These are phyloP conservation scores for Melieria omissa DNA, from an alignment of 2,888 invertebrate genomes.

Conservation along the genomic window DNA sequence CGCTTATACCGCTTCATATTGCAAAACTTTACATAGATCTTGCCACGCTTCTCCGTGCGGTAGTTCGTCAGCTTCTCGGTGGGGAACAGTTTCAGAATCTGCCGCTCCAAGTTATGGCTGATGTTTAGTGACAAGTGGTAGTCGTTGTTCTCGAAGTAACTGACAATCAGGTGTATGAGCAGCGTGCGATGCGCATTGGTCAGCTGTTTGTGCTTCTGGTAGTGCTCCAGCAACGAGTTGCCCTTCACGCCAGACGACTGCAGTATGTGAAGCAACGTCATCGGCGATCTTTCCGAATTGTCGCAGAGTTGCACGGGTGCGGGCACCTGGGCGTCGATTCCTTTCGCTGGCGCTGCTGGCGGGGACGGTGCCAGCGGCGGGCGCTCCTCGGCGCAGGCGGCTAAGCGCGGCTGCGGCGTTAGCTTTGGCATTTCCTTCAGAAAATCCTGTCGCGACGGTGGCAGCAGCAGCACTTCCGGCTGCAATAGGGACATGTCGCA, in stretches of 20 bases:
- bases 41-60: slow-evolving; percentile 59
- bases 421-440: slow-evolving; percentile 20
- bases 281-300: slow-evolving; percentile 18
- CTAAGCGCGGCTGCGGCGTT: slow-evolving; percentile 6
- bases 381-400: neutral
- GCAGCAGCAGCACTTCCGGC: slow-evolving; percentile 18
- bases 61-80: slow-evolving; percentile 55
- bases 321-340: slow-evolving; percentile 35
- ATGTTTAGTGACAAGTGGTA: slow-evolving; percentile 55
- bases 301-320: slow-evolving; percentile 36
- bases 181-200: slow-evolving; percentile 51
- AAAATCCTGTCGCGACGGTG: slow-evolving; percentile 6
- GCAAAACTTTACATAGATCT: slow-evolving; percentile 58
- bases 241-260: slow-evolving; percentile 51
- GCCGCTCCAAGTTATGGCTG: slow-evolving; percentile 55
- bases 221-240: slow-evolving; percentile 47
- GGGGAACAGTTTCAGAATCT: slow-evolving; percentile 57
- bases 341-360: slow-evolving; percentile 31
- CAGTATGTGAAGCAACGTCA: slow-evolving; percentile 51
- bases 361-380: slow-evolving; percentile 45
- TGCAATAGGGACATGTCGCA: neutral
- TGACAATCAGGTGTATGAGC: slow-evolving; percentile 57
- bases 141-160: slow-evolving; percentile 56
- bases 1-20: slow-evolving; percentile 57
- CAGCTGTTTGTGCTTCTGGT: slow-evolving; percentile 49